Base-by-base conservation (phyloP, 2,797 vertebrate species). In the Agapornis canus region DNA sequence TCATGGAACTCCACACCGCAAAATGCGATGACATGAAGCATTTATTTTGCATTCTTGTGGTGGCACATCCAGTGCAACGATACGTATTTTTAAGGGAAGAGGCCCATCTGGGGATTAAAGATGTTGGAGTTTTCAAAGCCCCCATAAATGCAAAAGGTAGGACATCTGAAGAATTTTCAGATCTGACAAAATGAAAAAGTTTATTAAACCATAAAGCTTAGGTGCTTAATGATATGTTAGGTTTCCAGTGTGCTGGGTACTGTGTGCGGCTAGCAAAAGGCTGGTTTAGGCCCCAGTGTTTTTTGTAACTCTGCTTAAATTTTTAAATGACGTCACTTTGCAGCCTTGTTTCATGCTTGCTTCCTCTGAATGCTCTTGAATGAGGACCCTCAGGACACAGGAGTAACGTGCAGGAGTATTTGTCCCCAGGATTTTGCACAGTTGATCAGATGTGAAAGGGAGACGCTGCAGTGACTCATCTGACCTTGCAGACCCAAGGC, bases 391-490 rank as follows among this genome's bases (percentile, higher is more conserved):
- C 65, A 77, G 86, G 71, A 85, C 45, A 26, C 19, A 31, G 63
- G 43, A 86, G 84, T 54, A 49, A 82, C 8, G 27, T 87, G 69
- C 81, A 51, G 76, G 48, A 94, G 63, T 68, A 26, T 85, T 91
- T 89, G 68, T 87, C 48, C 81, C 47, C 72, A 68, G 65, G 77
- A 76, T 86, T 94, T 95, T 86, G 82, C 86, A 80, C 71, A 82
- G 45, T 82, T 89, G 82, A 87, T 92, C 89, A 87, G 86, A 49
- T 5, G 13, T 49, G 78, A 92, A 91, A 82, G 89, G 82, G 83
- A 86, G 89, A 86, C 2, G 14, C 70, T 73, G 56, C 73, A 54
- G 84, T 85, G 91, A 87, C 76, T 89, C 82, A 82, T 93, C 64
- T 90, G 95, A 88, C 94, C 89, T 57, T 54, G 60, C 0, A 89